Base-by-base conservation (phyloP, 1,140 invertebrate species). In the Anastatus disparis region DNA sequence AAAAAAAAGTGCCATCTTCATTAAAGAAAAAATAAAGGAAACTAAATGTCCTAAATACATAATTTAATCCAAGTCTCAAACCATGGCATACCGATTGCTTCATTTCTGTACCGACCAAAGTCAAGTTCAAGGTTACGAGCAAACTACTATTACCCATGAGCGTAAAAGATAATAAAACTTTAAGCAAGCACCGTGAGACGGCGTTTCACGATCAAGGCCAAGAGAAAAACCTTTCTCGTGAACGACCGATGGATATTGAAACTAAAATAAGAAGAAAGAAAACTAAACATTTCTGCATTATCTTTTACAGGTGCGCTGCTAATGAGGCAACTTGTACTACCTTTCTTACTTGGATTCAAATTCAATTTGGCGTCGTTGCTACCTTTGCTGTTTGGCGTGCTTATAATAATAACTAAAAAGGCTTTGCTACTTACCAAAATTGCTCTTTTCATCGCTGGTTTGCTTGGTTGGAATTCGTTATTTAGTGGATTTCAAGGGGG, bases 281-380 rank as follows among this genome's bases (percentile, higher is more conserved):
- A 67, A 7, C 26, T 13, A 26, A n/a, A 15, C 50, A 2, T 12
- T 27, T 52, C 68, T 70, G 46, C 52, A 78, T 79, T 79, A 67
- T 77, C 64, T 58, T 75, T 89, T 89, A 61, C 86, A 93, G 92
- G 89, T 77, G 89, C 90, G 27, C 76, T 92, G n/a, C 71, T 93
- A 71, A 87, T 91, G 35, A 87, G 89, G 63, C 90, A 91, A 73
- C 87, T 93, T 56, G 71, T 93, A 26, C 78, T 93, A 38, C 92
- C 92, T 24, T 89, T 93, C 78, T 86, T 94, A 0, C 82, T 93
- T 26, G 92, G 92, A 10, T 88, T 93, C 48, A 94, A 94, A 83
- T 92, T 93, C 77, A 92, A 92, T 72, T 77, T 93, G 44, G 88
- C 91, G 0, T 91, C 92, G 0, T 77, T 93, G 46, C 81, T 94